Percentiles rank a stretch among this genome's conserved stretches.
phyloP scores from a whole-genome alignment of 2,888 invertebrate species.

The Cheilosia soror region DNA sequence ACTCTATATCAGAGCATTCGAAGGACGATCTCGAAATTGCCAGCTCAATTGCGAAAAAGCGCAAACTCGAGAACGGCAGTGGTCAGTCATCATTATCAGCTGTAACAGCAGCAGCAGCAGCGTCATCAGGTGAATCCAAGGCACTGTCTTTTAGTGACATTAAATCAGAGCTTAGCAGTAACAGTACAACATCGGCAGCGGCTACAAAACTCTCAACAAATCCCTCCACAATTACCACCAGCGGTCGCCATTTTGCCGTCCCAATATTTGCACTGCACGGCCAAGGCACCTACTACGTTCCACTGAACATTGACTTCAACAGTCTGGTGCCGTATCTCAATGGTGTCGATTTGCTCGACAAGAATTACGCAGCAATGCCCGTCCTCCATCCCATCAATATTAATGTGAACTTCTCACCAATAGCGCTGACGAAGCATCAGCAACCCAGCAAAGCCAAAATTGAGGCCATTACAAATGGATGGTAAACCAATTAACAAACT shows the following conservation, averaged over 20 bases:
- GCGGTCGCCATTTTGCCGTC: constrained; percentile 85
- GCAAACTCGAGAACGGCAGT: constrained; percentile 77
- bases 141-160: constrained; percentile 80
- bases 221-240: constrained; percentile 77
- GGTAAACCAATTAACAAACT: constrained; percentile 80
- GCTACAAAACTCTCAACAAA: constrained; percentile 50
- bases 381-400: constrained; percentile 94
- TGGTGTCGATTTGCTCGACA: constrained; percentile 86
- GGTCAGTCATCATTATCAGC: constrained; percentile 71
- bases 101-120: constrained; percentile 77
- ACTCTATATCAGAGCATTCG: constrained; percentile 81
- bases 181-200: constrained; percentile 36
- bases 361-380: constrained; percentile 84
- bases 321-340: constrained; percentile 89
- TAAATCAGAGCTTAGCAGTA: constrained; percentile 79
- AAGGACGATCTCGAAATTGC: constrained; percentile 83
- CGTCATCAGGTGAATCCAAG: constrained; percentile 78
- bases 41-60: constrained; percentile 81
- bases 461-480: constrained; percentile 82
- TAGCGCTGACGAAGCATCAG: constrained; percentile 76
- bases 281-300: constrained; percentile 95
- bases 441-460: constrained; percentile 81
- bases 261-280: constrained; percentile 96
- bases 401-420: constrained; percentile 90
- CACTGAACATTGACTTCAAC: constrained; percentile 91